Base-by-base conservation (phyloP, 2,113 vertebrate species). In the Baryphthengus martii region DNA sequence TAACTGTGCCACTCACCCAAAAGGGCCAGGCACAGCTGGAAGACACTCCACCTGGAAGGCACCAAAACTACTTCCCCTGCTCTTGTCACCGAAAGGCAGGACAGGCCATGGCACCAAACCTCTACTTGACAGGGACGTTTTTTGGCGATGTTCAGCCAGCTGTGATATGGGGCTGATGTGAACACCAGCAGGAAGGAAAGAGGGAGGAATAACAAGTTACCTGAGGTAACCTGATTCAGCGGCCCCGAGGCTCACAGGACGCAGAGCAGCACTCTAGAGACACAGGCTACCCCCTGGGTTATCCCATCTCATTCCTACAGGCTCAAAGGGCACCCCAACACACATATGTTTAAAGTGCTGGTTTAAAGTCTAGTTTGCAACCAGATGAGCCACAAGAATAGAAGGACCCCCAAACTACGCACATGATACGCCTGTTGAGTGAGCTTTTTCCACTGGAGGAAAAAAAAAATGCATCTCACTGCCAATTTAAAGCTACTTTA, bases 91-190 rank as follows among this genome's bases (percentile, higher is more conserved):
- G 0, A 29, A 35, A 37, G 72, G 40, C 17, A 63, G 39, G 59
- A 49, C 3, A 1, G 24, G 45, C 19, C 49, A 19, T 4, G 13
- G 45, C 45, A 83, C 37, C 28, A 70, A 65, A 50, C 11, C 17
- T 40, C 73, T 17, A 6, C 18, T 8, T 1, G 0, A 25, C 4
- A 13, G 1, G 2, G 19, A 7, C 5, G 1, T 0, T 11, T 66
- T 76, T 33, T 17, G 35, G 45, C 29, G n/a, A 16, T 6, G 6
- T 39, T 63, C 40, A 31, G 44, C 19, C 45, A 59, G 31, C 9
- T 3, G 1, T 18, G 66, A 47, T 28, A 28, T 7, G 1, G 25
- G 20, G 37, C 29, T 19, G 35, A 49, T 1, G 1, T 4, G 17
- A 39, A 18, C 63, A 61, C 10, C 4, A 7, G 33, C 0, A 1